These are phyloP conservation scores for Epirrhoe alternata DNA, from an alignment of 2,888 invertebrate genomes.

Conservation along the genomic window DNA sequence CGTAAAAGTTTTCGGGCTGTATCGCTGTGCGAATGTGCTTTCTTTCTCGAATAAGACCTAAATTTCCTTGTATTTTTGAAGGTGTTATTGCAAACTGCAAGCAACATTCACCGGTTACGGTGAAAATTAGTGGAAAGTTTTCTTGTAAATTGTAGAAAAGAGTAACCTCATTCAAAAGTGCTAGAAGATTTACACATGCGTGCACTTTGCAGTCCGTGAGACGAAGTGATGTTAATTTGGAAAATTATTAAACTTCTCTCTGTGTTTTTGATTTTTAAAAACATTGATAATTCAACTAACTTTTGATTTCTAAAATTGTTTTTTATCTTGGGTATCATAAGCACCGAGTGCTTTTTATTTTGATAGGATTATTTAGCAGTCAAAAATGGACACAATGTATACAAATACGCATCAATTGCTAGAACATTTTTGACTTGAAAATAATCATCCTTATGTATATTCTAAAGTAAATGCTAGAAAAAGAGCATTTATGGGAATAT, in stretches of 20 bases:
- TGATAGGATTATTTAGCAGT: conserved; percentile 10
- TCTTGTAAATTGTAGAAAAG: conserved; percentile 40
- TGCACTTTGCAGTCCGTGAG: conserved; percentile 79
- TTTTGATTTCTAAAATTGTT: not conserved
- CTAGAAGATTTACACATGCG: conserved; percentile 79
- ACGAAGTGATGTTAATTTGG: conserved; percentile 74
- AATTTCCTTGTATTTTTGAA: conserved; percentile 45
- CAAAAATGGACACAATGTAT: not conserved
- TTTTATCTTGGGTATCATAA: not conserved
- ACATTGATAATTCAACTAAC: conserved; percentile 3
- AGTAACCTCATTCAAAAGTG: conserved; percentile 60
- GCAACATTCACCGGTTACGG: conserved; percentile 76
- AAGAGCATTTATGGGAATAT: no score
- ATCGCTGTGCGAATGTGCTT: conserved; percentile 76
- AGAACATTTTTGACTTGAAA: not conserved
- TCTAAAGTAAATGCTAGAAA: not conserved
- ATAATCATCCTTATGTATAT: not conserved
- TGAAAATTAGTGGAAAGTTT: conserved; percentile 72
- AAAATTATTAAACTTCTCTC: conserved; percentile 53
- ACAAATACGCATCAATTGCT: not conserved
- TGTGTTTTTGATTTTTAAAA: conserved; percentile 62
- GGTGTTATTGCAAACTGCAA: conserved; percentile 72
- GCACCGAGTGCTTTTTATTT: conserved; percentile 6
- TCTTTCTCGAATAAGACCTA: conserved; percentile 48
- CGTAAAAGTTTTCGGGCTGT: conserved; percentile 67